These are phyloP conservation scores for Carcharodon carcharias DNA, from an alignment of 2,797 vertebrate species.

Conservation along the genomic window DNA sequence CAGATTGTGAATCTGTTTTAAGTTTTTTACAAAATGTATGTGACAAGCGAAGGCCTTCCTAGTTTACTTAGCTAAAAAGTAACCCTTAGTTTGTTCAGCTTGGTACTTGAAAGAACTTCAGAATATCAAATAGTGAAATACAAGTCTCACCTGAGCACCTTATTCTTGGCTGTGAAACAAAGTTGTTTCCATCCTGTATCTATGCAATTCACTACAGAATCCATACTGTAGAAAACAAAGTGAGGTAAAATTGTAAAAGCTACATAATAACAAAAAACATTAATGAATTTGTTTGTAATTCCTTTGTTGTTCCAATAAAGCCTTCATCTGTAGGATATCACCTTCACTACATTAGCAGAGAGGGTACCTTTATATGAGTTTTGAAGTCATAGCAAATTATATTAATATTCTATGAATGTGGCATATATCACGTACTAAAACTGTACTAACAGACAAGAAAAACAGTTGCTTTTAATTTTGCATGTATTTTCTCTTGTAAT, in stretches of 20 bases:
- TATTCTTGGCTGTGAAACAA: background rate
- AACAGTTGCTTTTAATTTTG: background rate
- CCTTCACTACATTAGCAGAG: background rate
- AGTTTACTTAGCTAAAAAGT: background rate
- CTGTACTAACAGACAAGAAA: background rate
- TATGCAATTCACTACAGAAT: background rate
- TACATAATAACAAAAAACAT: background rate
- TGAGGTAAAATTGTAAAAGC: background rate
- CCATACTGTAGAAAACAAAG: background rate
- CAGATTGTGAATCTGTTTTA: background rate
- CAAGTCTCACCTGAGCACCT: background rate
- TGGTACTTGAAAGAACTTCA: background rate
- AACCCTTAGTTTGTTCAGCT: background rate
- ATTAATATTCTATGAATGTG: background rate
- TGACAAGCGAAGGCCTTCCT: background rate
- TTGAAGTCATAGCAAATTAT: background rate
- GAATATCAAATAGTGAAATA: background rate
- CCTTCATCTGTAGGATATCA: background rate
- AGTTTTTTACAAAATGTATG: background rate
- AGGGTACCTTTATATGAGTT: background rate
- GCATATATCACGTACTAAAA: too few species aligned
- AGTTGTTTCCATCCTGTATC: background rate
- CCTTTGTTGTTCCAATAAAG: background rate
- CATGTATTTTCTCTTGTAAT: too few species aligned
- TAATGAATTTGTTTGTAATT: background rate